Percentiles rank a stretch among this genome's conserved stretches.
Evolutionary conservation across 2,888 invertebrate genomes (phyloP).

Genomic region (Nephrotoma flavescens): DNA sequence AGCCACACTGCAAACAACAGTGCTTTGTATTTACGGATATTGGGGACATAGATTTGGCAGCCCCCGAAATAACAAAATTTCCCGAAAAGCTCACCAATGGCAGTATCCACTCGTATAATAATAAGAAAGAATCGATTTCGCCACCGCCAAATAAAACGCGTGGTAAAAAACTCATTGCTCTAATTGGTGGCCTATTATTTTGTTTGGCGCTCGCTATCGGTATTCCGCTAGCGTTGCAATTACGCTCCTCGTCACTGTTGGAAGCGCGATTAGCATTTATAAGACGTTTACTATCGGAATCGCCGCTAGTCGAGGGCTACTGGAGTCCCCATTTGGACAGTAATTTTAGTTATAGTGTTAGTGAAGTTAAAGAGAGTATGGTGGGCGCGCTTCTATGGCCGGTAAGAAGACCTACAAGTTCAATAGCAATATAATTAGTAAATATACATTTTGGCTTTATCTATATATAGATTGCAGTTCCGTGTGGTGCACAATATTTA

Average conservation of each 20-base stretch:
- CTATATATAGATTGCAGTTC: slow-evolving; percentile 28
- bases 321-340: slow-evolving; percentile 23
- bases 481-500: slow-evolving; percentile 45
- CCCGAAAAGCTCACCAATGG: slow-evolving; percentile 30
- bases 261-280: slow-evolving; percentile 41
- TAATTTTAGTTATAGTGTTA: slow-evolving; percentile 18
- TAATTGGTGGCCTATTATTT: slow-evolving; percentile 23
- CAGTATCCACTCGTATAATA: slow-evolving; percentile 22
- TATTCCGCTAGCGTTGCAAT: slow-evolving; percentile 38
- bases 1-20: slow-evolving; percentile 30
- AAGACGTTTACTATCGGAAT: slow-evolving; percentile 36
- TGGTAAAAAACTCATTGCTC: slow-evolving; percentile 24
- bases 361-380: slow-evolving; percentile 34
- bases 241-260: slow-evolving; percentile 38
- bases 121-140: slow-evolving; percentile 20
- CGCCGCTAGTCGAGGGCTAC: slow-evolving; percentile 40
- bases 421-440: not conserved
- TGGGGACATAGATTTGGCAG: slow-evolving; percentile 31
- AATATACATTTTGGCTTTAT: not conserved
- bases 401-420: not conserved
- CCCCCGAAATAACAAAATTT: slow-evolving; percentile 30
- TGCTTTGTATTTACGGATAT: slow-evolving; percentile 33
- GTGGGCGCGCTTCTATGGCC: slow-evolving; percentile 35
- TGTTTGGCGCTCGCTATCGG: slow-evolving; percentile 31
- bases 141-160: slow-evolving; percentile 12